Evolutionary conservation across 2,113 vertebrate genomes (phyloP).

Genomic region (Ceuthmochares aereus): DNA sequence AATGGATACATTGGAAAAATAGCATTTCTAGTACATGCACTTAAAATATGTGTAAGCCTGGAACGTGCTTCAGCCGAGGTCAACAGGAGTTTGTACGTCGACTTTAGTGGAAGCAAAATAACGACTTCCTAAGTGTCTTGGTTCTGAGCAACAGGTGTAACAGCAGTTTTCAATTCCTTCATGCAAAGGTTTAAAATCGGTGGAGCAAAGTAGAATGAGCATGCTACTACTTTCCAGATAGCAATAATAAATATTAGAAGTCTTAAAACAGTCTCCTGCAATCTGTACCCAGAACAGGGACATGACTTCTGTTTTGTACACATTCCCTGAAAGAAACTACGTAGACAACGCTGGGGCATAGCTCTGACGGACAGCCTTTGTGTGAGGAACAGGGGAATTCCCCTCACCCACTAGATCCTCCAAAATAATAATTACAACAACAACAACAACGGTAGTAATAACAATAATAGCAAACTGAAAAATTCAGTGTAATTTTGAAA

Average conservation of each 20-base stretch:
- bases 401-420: background rate
- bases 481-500: background rate
- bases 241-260: background rate
- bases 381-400: background rate
- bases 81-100: background rate
- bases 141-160: constrained; percentile 8
- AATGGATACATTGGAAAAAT: constrained; percentile 15
- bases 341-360: background rate
- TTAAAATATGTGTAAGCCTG: background rate
- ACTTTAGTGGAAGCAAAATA: background rate
- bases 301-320: background rate
- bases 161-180: background rate
- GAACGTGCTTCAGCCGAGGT: constrained; percentile 12
- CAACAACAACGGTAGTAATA: too few relatives aligned
- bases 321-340: background rate
- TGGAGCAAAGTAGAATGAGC: background rate
- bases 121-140: background rate
- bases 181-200: constrained; percentile 40
- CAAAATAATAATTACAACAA: background rate
- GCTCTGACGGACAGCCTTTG: background rate
- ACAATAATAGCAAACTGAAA: background rate
- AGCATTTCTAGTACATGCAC: constrained; percentile 46
- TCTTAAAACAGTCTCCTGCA: background rate
- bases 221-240: constrained; percentile 21
- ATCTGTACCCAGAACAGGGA: background rate